Base-by-base conservation (phyloP, 2,113 vertebrate species). In the Pterocles burchelli region DNA sequence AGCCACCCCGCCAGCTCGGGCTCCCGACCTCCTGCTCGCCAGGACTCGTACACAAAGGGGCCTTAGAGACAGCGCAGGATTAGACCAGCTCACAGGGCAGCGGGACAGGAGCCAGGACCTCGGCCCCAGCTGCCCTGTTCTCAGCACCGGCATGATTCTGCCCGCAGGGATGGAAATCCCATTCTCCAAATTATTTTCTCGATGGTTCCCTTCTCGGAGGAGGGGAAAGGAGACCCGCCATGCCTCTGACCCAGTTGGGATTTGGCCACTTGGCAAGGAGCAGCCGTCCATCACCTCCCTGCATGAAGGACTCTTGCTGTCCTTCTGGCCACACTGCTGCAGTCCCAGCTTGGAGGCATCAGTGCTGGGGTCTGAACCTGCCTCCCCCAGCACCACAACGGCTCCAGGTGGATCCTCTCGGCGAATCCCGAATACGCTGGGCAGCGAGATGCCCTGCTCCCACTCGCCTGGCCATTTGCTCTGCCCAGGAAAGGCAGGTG, bases 381-480 rank as follows among this genome's bases (percentile, higher is more conserved):
- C 51, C 10, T 31, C 16, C 34, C 17, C 34, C 83, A 36, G 76
- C 65, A 13, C 1, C 45, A 20, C 3, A 6, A 1, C 0, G 1
- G 65, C 61, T 58, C 24, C n/a, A 36, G 57, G 46, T 1, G 2
- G 31, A 28, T 22, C 14, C 36, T 41, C 5, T 3, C 1, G 0
- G n/a, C 0, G 6, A 45, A 38, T 34, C 9, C 73, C 1, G 0
- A 18, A 4, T 14, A 18, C 2, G 0, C 33, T 0, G 3, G 59
- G 75, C 43, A 46, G 12, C 0, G 1, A 34, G 55, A 25, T 2
- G 33, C 65, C 62, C 52, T 1, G 16, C 17, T 74, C 29, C 61
- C 38, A 10, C 33, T 58, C 26, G 2, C 10, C 13, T 26, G 3
- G 29, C 7, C 49, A 0, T 20, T 11, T 22, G 31, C 49, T 75